Percentiles rank a stretch among this genome's conserved stretches.
Evolutionary conservation across 64 coral and sea anemone genomes (phyloP).

Genomic region (Dendrophyllia cribrosa): DNA sequence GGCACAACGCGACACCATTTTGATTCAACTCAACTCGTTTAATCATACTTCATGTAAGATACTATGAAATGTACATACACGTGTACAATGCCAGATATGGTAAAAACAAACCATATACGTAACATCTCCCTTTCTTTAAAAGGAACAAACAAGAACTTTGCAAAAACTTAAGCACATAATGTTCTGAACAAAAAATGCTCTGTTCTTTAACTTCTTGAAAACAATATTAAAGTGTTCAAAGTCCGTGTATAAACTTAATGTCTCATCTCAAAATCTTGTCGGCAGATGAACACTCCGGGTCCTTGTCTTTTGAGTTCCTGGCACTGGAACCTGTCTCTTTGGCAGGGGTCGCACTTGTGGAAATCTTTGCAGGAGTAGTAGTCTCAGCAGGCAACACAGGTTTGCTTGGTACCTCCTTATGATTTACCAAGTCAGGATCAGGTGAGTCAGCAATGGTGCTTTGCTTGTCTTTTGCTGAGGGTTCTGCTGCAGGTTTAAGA

Average conservation of each 20-base stretch:
- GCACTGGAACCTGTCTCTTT: not conserved
- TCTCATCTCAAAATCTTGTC: constrained; percentile 59
- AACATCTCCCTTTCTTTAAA: not conserved
- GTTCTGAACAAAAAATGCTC: not conserved
- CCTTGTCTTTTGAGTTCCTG: constrained; percentile 37
- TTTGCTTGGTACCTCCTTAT: not conserved
- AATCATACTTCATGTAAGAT: too few species aligned
- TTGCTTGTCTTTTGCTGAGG: not conserved
- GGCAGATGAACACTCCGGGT: constrained; percentile 54
- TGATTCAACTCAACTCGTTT: too few species aligned
- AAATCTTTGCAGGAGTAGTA: not conserved
- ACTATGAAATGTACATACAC: too few species aligned
- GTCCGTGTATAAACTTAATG: not conserved
- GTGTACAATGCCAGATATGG: not conserved
- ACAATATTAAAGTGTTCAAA: constrained; percentile 12
- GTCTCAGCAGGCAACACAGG: not conserved
- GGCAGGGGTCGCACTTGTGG: not conserved
- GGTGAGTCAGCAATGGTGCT: not conserved
- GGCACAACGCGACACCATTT: too few species aligned
- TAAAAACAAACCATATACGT: not conserved
- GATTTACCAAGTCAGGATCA: not conserved
- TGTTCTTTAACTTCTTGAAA: not conserved
- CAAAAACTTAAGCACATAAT: not conserved
- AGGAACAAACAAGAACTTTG: not conserved
- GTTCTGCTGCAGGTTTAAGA: constrained; percentile 22